Percentiles rank a stretch among this genome's conserved stretches.
Evolutionary conservation across 2,797 vertebrate species (phyloP).

Genomic region (Enteromius thamalakanensis): DNA sequence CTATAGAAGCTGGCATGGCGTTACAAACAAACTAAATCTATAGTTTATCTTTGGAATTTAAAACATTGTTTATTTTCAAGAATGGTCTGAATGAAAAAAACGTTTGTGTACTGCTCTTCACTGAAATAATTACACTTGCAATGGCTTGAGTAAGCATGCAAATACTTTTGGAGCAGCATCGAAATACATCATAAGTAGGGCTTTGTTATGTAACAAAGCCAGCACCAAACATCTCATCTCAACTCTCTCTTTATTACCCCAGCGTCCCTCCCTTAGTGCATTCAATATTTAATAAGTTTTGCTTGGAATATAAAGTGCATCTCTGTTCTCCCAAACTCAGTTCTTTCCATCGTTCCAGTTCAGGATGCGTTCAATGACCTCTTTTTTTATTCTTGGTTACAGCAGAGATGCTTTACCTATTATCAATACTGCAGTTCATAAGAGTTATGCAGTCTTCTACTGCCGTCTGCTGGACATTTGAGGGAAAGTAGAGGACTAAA

Average conservation of each 20-base stretch:
- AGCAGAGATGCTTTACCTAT: conserved; percentile 13
- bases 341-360: background rate
- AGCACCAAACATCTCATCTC: background rate
- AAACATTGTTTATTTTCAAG: conserved; percentile 3
- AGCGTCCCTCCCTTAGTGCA: background rate
- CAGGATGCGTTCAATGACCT: conserved; percentile 27
- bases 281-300: background rate
- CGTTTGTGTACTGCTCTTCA: background rate
- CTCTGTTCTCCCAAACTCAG: background rate
- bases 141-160: background rate
- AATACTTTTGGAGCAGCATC: background rate
- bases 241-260: background rate
- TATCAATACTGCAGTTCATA: conserved; percentile 4
- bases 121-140: background rate
- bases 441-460: conserved; percentile 24
- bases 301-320: background rate
- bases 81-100: background rate
- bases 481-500: conserved; percentile 17
- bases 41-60: background rate
- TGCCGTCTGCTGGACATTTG: conserved; percentile 64
- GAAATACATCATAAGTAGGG: conserved; percentile 8
- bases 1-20: background rate
- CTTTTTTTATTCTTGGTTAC: conserved; percentile 3
- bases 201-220: conserved; percentile 24
- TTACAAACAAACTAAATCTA: background rate